phyloP scores from a whole-genome alignment of 2,888 invertebrate genomes.

The Polymixis lichenea region DNA sequence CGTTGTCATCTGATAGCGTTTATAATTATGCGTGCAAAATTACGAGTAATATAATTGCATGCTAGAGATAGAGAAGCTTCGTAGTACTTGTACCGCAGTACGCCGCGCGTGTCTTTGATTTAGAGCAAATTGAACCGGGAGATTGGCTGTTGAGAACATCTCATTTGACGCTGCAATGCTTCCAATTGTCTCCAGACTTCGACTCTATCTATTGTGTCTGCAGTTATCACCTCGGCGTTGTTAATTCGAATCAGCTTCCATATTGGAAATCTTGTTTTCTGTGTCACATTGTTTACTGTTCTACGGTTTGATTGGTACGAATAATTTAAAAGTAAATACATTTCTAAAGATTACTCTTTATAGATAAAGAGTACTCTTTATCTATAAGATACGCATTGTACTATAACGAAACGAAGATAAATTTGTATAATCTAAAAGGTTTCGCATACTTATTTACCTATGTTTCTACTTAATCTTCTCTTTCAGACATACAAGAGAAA shows the following conservation, averaged over 20 bases:
- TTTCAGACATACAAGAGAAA: neutral
- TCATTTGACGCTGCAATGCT: conserved; percentile 88
- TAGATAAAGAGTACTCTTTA: too few species aligned
- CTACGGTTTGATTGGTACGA: conserved; percentile 16
- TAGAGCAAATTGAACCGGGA: conserved; percentile 88
- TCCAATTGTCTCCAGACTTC: conserved; percentile 84
- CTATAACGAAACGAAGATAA: too few species aligned
- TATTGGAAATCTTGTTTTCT: conserved; percentile 67
- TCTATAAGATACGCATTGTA: too few species aligned
- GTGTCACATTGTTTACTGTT: conserved; percentile 58
- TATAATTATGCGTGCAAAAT: conserved; percentile 77
- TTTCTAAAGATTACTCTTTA: neutral
- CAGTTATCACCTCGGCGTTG: conserved; percentile 74
- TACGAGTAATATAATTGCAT: conserved; percentile 75
- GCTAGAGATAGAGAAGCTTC: conserved; percentile 65
- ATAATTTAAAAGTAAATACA: neutral
- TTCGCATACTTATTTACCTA: neutral
- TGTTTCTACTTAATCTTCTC: neutral
- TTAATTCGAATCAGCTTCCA: conserved; percentile 71
- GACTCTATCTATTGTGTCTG: conserved; percentile 78
- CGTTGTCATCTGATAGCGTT: conserved; percentile 74
- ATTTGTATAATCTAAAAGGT: neutral
- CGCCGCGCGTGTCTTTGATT: conserved; percentile 79
- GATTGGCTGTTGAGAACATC: conserved; percentile 87
- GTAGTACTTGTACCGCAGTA: conserved; percentile 46